Conservation (phyloP, 2,888 invertebrate species). For the Dynastes tityus region DNA sequence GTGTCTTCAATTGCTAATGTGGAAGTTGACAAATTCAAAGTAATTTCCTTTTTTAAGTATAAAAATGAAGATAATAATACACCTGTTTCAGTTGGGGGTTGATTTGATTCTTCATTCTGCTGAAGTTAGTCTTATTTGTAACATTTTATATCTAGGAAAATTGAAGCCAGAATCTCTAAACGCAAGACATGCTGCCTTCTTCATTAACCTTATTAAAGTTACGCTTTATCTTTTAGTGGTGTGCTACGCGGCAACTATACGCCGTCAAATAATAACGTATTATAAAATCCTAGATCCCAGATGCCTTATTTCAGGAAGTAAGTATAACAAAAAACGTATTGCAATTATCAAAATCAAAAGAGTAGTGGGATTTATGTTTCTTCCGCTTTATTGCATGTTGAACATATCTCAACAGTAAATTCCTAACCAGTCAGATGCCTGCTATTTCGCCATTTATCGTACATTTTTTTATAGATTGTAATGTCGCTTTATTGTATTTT, state of each 20-base stretch:
- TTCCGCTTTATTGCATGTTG: too few relatives aligned
- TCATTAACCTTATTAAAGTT: slow-evolving; percentile 28
- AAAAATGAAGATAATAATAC: not conserved
- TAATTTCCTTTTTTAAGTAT: not conserved
- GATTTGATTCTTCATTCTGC: slow-evolving; percentile 42
- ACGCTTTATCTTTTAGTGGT: slow-evolving; percentile 25
- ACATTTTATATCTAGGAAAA: slow-evolving; percentile 43
- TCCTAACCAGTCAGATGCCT: too few relatives aligned
- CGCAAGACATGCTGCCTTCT: slow-evolving; percentile 10
- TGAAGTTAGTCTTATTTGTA: slow-evolving; percentile 30
- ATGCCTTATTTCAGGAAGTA: slow-evolving; percentile 42
- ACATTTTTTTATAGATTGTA: too few relatives aligned
- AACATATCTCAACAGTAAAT: too few relatives aligned
- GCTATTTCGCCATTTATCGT: too few relatives aligned
- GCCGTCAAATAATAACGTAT: slow-evolving; percentile 21
- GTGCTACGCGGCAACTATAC: slow-evolving; percentile 28
- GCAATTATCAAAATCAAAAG: too few relatives aligned
- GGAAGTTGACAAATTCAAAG: not conserved
- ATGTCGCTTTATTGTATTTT: too few relatives aligned
- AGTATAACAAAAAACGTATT: not conserved
- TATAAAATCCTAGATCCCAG: slow-evolving; percentile 32
- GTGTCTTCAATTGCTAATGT: not conserved
- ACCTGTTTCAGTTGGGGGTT: slow-evolving; percentile 45
- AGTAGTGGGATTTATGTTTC: too few relatives aligned
- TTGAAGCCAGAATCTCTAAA: slow-evolving; percentile 34